Conservation (phyloP, 1,140 invertebrate species). For the Nilaparvata lugens region DNA sequence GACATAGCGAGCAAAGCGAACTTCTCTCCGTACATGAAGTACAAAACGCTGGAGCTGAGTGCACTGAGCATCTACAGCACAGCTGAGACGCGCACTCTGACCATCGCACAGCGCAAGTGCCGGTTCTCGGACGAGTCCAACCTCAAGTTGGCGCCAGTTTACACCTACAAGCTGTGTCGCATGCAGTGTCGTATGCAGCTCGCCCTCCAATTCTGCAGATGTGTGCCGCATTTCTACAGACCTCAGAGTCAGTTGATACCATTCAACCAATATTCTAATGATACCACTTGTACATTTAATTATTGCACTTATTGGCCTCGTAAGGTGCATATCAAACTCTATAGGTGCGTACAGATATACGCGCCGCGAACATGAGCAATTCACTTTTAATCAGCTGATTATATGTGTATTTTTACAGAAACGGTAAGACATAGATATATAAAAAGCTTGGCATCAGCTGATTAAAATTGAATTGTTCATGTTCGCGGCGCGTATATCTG, state of each 20-base stretch:
- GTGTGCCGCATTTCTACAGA: slow-evolving; percentile 54
- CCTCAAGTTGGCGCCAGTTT: slow-evolving; percentile 47
- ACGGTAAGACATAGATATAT: too few relatives aligned
- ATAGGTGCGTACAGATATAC: neutral
- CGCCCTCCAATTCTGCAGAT: slow-evolving; percentile 46
- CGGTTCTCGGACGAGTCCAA: slow-evolving; percentile 51
- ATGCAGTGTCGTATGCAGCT: slow-evolving; percentile 52
- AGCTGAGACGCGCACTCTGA: slow-evolving; percentile 35
- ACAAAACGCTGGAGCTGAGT: slow-evolving; percentile 33
- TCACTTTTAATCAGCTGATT: too few relatives aligned
- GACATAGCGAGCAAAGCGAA: slow-evolving; percentile 44
- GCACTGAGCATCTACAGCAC: slow-evolving; percentile 36
- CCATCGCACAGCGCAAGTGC: slow-evolving; percentile 49
- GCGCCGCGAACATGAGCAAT: too few relatives aligned
- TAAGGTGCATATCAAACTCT: neutral
- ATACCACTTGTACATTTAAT: neutral
- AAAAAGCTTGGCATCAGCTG: too few relatives aligned
- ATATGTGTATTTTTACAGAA: too few relatives aligned
- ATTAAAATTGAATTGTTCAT: too few relatives aligned
- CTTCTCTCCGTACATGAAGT: slow-evolving; percentile 36
- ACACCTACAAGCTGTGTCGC: slow-evolving; percentile 52
- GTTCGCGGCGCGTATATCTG: too few relatives aligned
- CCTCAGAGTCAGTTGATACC: slow-evolving; percentile 33
- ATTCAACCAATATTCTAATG: neutral
- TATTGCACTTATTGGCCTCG: slow-evolving; percentile 1